A percentile compares a stretch with the other conserved stretches of the same genome.
Conservation (phyloP, 2,797 vertebrate species). For the Helicolenus hilgendorfi region DNA sequence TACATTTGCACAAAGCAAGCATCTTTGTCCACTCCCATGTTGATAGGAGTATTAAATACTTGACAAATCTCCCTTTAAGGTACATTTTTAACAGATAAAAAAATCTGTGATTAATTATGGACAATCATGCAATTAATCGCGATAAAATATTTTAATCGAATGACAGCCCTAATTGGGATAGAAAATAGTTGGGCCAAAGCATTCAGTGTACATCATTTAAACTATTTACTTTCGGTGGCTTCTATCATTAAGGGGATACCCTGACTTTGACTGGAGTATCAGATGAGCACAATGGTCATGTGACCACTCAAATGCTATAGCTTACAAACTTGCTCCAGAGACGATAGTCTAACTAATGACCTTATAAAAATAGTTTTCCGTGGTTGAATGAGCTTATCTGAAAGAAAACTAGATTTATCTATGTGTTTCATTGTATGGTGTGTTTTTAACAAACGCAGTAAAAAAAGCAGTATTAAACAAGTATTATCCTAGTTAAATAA, state of each 20-base stretch:
- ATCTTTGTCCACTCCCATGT: no score
- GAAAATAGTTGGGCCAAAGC: not conserved
- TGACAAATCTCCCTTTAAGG: no score
- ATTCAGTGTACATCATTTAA: not conserved
- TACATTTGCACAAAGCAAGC: no score
- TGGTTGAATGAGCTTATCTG: not conserved
- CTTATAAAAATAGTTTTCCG: slow-evolving; percentile 2
- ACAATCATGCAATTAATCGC: no score
- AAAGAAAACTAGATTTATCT: not conserved
- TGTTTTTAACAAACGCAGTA: not conserved
- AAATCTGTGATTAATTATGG: no score
- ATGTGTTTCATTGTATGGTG: not conserved
- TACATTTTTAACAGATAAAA: no score
- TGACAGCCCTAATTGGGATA: not conserved
- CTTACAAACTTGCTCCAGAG: slow-evolving; percentile 12
- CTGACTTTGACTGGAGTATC: slow-evolving; percentile 24
- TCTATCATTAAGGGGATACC: slow-evolving; percentile 22
- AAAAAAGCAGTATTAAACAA: not conserved
- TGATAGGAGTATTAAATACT: no score
- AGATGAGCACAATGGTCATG: not conserved
- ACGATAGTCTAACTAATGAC: not conserved
- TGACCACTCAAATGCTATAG: not conserved
- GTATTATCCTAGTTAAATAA: not conserved
- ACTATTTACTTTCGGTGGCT: not conserved
- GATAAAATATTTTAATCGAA: no score